Base-by-base conservation (phyloP, 1,140 invertebrate genomes). In the Rhyacophila brunnea region DNA sequence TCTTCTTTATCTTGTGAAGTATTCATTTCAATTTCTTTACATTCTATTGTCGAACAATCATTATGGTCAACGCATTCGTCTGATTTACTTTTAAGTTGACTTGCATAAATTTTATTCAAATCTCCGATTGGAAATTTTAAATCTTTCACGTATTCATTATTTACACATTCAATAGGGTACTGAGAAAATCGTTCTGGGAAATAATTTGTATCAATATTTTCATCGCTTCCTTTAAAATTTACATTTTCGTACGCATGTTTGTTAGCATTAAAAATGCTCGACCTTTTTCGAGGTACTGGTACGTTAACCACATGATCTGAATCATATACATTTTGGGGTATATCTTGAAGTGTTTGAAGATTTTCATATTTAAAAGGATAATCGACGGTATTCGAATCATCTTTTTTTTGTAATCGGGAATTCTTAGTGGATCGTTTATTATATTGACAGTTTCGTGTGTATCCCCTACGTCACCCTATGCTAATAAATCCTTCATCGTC, bases 401-500 rank as follows among this genome's bases (percentile, higher is more conserved):
- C 23, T 28, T 28, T 9, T 28, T 28, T 28, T 28, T 28, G 23
- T 5, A 28, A 28, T 28, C 23, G 9, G 23, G 23, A 28, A 28
- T 28, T 3, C 4, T 28, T 28, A 28, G 9, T 9, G 9, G 4
- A 5, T 3, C 4, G 9, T 28, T 28, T 5, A 28, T 9, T 28
- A 9, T 28, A 9, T 28, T 3, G 23, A 28, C 23, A 28, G 3
- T 3, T 28, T 5, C 23, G 9, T 28, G 3, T 28, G 3, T 28
- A 9, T 28, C 9, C 9, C 32, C 28, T 43, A 18, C 49, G 36
- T 58, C 56, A 58, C 43, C 44, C 28, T 7, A 58, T 14, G 9
- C 7, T 43, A 6, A 58, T 38, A 17, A 45, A 58, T 10, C 48
- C 56, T 10, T 58, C 49, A 10, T 51, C 47, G 45, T 46, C 40